Base-by-base conservation (phyloP, 2,797 vertebrate species). In the Etheostoma perlongum region DNA sequence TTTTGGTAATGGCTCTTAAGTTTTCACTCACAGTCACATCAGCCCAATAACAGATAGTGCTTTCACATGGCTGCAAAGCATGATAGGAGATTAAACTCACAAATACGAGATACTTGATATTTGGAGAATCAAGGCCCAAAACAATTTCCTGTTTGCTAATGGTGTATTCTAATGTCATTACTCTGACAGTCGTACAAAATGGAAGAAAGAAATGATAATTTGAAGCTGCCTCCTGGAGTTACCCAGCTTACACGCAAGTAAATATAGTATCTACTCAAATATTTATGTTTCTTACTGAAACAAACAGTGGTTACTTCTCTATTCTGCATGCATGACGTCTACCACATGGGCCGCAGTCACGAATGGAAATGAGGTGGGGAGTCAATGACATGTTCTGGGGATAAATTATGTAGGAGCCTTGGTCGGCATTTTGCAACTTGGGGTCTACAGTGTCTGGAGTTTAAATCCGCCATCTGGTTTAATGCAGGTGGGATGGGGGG, bases 371-470 rank as follows among this genome's bases (percentile, higher is more conserved):
- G 25, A 79, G 70, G 74, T 19, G 21, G 46, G 42, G 61, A 88
- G 65, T 79, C 76, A 33, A 55, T 81, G 72, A 82, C 79, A 82
- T 82, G 75, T 81, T 78, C 57, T 68, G 23, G 30, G 21, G 27
- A 83, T 91, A 76, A 86, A 90, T 90, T 84, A 91, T 91, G 86
- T 75, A 92, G 36, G 18, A 79, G 58, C 47, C 11, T 54, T 65
- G 65, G 74, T 74, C 79, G 82, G 73, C 52, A 59, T 69, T 79
- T 58, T 74, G 69, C 53, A 67, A 53, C 76, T 60, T 47, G 47
- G 58, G 57, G 68, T 76, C 76, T 64, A 63, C 74, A 80, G 64
- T 71, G 76, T 82, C 83, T 84, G 85, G 81, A 88, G 84, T 90
- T 86, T 70, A 90, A 77, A 52, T 67, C 49, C 23, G 40, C 80